A percentile compares a stretch with the other conserved stretches of the same genome.
Evolutionary conservation across 2,113 vertebrate species (phyloP).

Genomic region (Taxidea taxus): DNA sequence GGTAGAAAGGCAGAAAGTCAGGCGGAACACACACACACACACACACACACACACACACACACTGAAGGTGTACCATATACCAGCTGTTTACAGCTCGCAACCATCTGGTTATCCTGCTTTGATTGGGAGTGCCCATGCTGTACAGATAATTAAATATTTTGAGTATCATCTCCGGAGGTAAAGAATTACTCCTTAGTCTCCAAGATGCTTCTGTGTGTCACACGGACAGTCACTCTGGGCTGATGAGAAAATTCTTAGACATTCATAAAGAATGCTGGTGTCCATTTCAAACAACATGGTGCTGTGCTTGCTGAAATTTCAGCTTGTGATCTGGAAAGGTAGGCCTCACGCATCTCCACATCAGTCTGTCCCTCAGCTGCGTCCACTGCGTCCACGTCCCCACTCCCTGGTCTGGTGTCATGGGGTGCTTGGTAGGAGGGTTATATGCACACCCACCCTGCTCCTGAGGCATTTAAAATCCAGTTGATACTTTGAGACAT

Average conservation of each 20-base stretch:
- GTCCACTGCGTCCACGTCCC: background rate
- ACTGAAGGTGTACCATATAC: background rate
- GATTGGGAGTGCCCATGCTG: background rate
- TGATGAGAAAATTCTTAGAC: background rate
- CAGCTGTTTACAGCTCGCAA: background rate
- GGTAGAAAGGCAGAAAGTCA: background rate
- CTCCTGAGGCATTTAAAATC: background rate
- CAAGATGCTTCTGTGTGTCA: background rate
- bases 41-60: background rate
- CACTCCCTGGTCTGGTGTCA: background rate
- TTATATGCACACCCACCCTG: background rate
- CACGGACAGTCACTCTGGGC: background rate
- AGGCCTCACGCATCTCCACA: background rate
- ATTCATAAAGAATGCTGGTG: background rate
- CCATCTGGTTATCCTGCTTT: background rate
- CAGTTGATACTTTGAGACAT: background rate
- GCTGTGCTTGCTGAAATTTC: background rate
- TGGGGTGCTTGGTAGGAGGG: background rate
- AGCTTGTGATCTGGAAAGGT: background rate
- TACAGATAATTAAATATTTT: background rate
- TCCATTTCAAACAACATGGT: background rate
- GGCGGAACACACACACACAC: rapidly evolving
- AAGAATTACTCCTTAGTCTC: background rate
- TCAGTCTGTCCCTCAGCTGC: background rate
- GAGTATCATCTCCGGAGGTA: background rate